These are phyloP conservation scores for Clepsis dumicolana DNA, from an alignment of 2,888 invertebrate species.

Conservation along the genomic window DNA sequence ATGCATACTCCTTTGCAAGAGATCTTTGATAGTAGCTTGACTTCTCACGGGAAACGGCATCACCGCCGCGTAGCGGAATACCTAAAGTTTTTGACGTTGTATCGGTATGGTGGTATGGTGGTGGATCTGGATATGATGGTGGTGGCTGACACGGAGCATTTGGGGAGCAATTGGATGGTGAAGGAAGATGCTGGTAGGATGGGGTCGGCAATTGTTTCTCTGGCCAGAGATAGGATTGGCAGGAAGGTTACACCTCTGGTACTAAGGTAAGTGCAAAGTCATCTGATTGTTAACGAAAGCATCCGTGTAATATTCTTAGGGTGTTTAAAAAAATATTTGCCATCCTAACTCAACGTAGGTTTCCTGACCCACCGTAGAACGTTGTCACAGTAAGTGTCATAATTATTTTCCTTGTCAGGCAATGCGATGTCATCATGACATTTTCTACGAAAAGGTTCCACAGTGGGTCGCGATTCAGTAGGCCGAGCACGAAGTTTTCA, in stretches of 20 bases:
- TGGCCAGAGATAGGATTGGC: constrained; percentile 19
- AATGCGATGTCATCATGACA: too few species aligned
- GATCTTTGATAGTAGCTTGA: constrained; percentile 30
- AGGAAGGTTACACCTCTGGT: constrained; percentile 19
- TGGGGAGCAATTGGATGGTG: constrained; percentile 40
- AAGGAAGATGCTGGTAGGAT: constrained; percentile 14
- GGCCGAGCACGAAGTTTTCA: too few species aligned
- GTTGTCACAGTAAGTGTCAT: too few species aligned
- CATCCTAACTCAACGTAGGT: too few species aligned
- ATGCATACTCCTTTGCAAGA: constrained; percentile 41
- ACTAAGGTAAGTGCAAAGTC: constrained; percentile 42
- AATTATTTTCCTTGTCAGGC: too few species aligned
- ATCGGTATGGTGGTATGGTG: constrained; percentile 44
- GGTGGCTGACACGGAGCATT: constrained; percentile 24
- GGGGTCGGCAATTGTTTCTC: constrained; percentile 37
- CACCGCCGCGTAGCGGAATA: constrained; percentile 33
- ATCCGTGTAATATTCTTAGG: too few species aligned
- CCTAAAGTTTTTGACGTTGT: constrained; percentile 43
- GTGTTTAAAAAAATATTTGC: too few species aligned
- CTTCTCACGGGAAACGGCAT: constrained; percentile 7
- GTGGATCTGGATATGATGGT: constrained; percentile 44
- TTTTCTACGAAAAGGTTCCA: too few species aligned
- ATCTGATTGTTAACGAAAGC: too few species aligned
- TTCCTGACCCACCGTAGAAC: too few species aligned
- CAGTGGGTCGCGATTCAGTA: too few species aligned